Evolutionary conservation across 2,797 vertebrate species (phyloP).

Genomic region (Micropoecilia bifurca): DNA sequence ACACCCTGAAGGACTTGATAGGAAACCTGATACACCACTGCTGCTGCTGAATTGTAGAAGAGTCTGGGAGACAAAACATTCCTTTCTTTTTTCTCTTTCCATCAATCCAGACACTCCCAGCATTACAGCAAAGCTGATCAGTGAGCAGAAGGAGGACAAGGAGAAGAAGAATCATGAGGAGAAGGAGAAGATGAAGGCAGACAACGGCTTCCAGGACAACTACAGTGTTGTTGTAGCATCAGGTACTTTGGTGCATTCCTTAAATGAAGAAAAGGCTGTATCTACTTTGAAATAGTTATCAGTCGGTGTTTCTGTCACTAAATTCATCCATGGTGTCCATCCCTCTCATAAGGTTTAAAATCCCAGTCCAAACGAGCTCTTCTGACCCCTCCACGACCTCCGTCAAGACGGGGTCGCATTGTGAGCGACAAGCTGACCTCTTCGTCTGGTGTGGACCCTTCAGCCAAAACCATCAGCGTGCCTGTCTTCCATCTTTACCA

Average conservation of each 20-base stretch:
- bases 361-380: constrained; percentile 97
- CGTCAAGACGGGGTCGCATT: constrained; percentile 92
- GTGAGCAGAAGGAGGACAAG: constrained; percentile 98
- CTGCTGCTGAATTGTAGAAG: constrained; percentile 4
- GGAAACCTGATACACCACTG: constrained; percentile 39
- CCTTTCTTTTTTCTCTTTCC: background rate
- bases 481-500: constrained; percentile 98
- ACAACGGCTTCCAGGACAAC: constrained; percentile 98
- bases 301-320: background rate
- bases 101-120: constrained; percentile 92
- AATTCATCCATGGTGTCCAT: background rate
- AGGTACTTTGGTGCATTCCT: constrained; percentile 75
- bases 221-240: constrained; percentile 99
- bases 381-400: constrained; percentile 93
- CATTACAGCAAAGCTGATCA: constrained; percentile 98
- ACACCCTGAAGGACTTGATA: constrained; percentile 65
- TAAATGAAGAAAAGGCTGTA: too few species aligned
- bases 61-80: background rate
- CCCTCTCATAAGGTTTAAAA: constrained; percentile 87
- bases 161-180: constrained; percentile 99
- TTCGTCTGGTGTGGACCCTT: constrained; percentile 88
- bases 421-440: constrained; percentile 92
- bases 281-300: background rate
- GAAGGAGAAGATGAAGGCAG: constrained; percentile 98
- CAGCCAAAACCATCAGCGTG: constrained; percentile 95